These are phyloP conservation scores for Podargus strigoides DNA, from an alignment of 2,797 vertebrate genomes.

Conservation along the genomic window DNA sequence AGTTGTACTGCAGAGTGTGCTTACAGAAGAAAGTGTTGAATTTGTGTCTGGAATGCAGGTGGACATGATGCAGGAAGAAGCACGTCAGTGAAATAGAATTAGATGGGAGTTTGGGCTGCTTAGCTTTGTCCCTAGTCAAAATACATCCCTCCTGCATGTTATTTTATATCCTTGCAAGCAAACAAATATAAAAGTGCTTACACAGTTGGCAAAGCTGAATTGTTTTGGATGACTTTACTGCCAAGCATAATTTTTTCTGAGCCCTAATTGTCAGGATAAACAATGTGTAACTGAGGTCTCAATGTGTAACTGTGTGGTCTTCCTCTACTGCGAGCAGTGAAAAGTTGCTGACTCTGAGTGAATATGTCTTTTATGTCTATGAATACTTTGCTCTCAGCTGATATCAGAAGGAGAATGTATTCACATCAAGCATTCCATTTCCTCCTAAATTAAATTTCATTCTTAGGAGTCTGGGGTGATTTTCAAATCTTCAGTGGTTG, in stretches of 20 bases:
- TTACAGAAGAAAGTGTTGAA: neutral
- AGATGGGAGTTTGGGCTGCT: neutral
- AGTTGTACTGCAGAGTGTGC: neutral
- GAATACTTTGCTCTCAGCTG: neutral
- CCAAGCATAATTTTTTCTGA: neutral
- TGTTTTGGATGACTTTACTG: neutral
- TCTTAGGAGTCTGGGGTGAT: neutral
- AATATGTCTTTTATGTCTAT: neutral
- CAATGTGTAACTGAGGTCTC: neutral
- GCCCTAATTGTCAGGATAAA: neutral
- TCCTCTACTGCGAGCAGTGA: neutral
- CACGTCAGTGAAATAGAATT: neutral
- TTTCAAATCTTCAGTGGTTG: neutral
- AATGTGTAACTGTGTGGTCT: neutral
- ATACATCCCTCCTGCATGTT: neutral
- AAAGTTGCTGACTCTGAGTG: neutral
- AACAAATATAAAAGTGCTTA: neutral
- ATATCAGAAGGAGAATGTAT: neutral
- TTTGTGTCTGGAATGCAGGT: neutral
- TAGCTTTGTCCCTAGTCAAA: neutral
- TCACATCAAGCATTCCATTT: neutral
- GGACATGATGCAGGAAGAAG: neutral
- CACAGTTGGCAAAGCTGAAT: neutral
- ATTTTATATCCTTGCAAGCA: neutral
- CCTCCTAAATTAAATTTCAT: neutral